Evolutionary conservation across 1,140 invertebrate genomes (phyloP), one percentile per base, ranked within the genome.

Genomic region (Lethocerus indicus): DNA sequence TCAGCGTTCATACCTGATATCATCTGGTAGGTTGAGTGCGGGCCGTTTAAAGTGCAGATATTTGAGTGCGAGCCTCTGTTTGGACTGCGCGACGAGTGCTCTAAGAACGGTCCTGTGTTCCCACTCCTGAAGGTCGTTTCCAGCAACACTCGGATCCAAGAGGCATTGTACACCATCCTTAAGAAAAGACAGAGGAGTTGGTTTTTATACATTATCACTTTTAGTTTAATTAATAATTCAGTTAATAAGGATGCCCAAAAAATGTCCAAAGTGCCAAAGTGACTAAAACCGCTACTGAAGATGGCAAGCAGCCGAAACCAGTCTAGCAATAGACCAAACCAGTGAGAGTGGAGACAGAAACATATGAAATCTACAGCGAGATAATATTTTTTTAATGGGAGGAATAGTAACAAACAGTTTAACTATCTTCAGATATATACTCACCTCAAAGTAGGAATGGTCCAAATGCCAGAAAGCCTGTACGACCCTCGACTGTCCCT

Each of bases 21-120:
- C 42, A 23, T 44, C 13, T 4, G 23, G 20, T 16, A 20, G 25
- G 29, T 44, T 16, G 18, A 44, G 25, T 13, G 23, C 14, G 1
- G 42, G 25, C 20, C 13, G 18, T 44, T 44, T 44, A 3, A 44
- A 13, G 7, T 28, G 26, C 13, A 44, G 20, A 28, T 44, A 44
- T 44, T 44, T 13, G 1, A 44, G n/a, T 13, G 42, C 42, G 29
- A 44, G 42, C 25, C 29, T 44, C 29, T 44, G 25, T 20, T 44
- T 25, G 2, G 25, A 25, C 25, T 44, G 23, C 18, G 23, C 16
- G 16, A 27, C 23, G 18, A 44, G 25, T 5, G 29, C 16, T 16
- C 21, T 24, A 4, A 44, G 26, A 3, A 44, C 21, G 2, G 25
- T 26, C n/a, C 42, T 44, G 21, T 44, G 42, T 14, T 44, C 25